phyloP scores from a whole-genome alignment of 2,888 invertebrate species.

The Malachius bipustulatus region DNA sequence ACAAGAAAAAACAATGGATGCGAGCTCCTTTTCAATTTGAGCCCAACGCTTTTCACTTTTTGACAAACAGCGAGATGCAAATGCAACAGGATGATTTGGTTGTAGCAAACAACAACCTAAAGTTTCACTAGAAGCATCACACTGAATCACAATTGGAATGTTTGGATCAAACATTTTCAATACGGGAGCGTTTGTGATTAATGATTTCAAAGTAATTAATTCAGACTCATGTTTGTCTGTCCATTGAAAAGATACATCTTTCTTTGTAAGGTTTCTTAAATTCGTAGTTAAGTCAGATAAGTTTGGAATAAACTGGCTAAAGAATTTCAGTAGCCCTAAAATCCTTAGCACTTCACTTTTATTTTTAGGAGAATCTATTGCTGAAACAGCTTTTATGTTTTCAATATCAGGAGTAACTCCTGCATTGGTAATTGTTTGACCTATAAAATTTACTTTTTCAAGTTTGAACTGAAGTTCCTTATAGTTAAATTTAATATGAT shows the following conservation, averaged over 20 bases:
- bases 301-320: conserved; percentile 18
- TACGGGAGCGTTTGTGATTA: conserved; percentile 9
- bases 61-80: conserved; percentile 15
- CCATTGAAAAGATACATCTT: conserved; percentile 14
- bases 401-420: conserved; percentile 15
- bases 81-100: conserved; percentile 17
- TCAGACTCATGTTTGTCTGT: conserved; percentile 5
- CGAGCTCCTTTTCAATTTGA: conserved; percentile 28
- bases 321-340: conserved; percentile 17
- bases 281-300: conserved; percentile 12
- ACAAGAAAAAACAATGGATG: conserved; percentile 25
- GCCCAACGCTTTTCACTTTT: conserved; percentile 20
- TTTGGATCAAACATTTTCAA: conserved; percentile 16
- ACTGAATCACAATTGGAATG: conserved; percentile 12
- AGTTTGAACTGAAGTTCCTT: conserved; percentile 22
- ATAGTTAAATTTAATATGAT: conserved; percentile 19
- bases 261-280: conserved; percentile 15
- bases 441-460: conserved; percentile 15
- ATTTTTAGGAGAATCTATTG: conserved; percentile 13
- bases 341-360: conserved; percentile 15
- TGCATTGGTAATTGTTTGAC: conserved; percentile 12
- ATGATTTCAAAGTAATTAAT: not conserved
- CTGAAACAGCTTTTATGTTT: conserved; percentile 15
- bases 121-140: conserved; percentile 15
- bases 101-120: conserved; percentile 16